Percentiles rank a stretch among this genome's conserved stretches.
Evolutionary conservation across 2,888 invertebrate genomes (phyloP).

Genomic region (Dryomyza anilis): DNA sequence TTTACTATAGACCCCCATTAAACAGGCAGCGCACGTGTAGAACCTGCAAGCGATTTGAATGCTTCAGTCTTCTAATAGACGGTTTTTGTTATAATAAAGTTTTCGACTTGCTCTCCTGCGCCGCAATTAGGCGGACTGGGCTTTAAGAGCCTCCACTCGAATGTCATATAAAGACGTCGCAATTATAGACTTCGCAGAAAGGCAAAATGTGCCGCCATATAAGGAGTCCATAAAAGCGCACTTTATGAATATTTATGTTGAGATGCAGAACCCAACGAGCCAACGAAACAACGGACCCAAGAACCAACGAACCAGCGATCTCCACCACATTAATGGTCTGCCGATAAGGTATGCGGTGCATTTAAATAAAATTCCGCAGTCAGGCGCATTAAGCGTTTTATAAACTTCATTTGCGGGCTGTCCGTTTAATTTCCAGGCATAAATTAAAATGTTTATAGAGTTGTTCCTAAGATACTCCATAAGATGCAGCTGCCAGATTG

Average conservation of each 20-base stretch:
- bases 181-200: not conserved
- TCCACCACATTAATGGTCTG: not conserved
- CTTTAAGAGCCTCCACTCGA: not conserved
- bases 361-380: conserved; percentile 16
- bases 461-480: no score
- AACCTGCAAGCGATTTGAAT: no score
- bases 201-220: conserved; percentile 33
- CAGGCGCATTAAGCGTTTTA: conserved; percentile 20
- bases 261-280: no score
- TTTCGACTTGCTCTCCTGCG: conserved; percentile 32
- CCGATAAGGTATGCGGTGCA: conserved; percentile 10
- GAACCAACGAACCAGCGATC: no score
- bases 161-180: conserved; percentile 29
- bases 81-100: conserved; percentile 37
- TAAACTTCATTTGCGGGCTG: conserved; percentile 25
- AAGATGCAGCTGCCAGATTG: no score
- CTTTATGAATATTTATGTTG: conserved; percentile 49
- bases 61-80: conserved; percentile 13
- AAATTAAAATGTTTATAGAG: conserved; percentile 28
- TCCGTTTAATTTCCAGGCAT: conserved; percentile 8
- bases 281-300: no score
- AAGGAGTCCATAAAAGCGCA: conserved; percentile 42
- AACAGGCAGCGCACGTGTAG: not conserved
- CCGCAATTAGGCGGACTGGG: conserved; percentile 8
- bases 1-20: no score